Evolutionary conservation across 2,113 vertebrate genomes (phyloP), one percentile per base, ranked within the genome.

Genomic region (Grammomys dolichurus): DNA sequence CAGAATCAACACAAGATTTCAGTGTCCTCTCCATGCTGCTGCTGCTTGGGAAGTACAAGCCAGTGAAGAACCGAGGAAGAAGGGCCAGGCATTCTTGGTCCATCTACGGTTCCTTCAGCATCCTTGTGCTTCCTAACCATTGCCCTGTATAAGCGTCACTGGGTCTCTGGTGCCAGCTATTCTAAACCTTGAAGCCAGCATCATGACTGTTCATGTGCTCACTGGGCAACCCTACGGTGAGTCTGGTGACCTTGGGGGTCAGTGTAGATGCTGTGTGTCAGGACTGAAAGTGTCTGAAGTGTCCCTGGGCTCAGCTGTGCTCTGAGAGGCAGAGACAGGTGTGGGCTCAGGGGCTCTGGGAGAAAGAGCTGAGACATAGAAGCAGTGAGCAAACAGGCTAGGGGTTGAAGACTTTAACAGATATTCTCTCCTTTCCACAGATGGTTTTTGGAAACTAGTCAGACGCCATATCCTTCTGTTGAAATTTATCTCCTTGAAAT

Each of bases 381-480:
- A 22, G 1, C 78, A 43, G 10, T 1, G 0, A 46, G 14, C 28
- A 14, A 24, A 46, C 13, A 86, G 40, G 43, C 33, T 26, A 46
- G 31, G 12, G 19, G 17, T 43, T 51, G 36, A 85, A 56, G 92
- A 54, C 33, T 54, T 75, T 85, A 84, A 31, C 14, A 90, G 58
- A 26, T 14, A 56, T 9, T 51, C 5, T 85, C 22, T 93, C 70
- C 31, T 92, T 72, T 92, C 70, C 72, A 84, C 60, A 75, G 90
- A 82, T 85, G 4, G 22, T 84, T 48, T 72, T 88, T 93, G 75
- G 87, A 96, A 93, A 96, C 33, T 84, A 69, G 56, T 89, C 46
- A 87, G 46, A 19, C 11, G 9, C 28, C 22, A 43, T 33, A 81
- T 5, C 26, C 28, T 43, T 86, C 69, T 93, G 54, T 46, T 87